Evolutionary conservation across 2,113 vertebrate species (phyloP).

Genomic region (Sitta europaea): DNA sequence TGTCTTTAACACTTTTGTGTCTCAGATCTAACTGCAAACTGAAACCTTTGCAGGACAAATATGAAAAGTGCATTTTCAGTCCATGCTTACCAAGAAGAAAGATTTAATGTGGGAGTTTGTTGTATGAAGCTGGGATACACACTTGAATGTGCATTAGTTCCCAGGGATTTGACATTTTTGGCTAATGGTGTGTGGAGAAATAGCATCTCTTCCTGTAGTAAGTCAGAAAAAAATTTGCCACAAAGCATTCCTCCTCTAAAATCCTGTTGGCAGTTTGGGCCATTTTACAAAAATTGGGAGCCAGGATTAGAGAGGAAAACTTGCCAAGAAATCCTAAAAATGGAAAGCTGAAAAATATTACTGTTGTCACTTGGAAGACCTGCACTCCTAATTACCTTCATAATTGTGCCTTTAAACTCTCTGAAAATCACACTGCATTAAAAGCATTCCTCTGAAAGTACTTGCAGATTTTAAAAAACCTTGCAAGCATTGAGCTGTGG

Average conservation of each 20-base stretch:
- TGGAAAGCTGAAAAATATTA: neutral
- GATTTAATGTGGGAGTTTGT: neutral
- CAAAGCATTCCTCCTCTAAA: neutral
- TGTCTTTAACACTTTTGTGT: neutral
- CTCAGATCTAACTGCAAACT: neutral
- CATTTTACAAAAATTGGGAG: neutral
- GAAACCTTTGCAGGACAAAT: neutral
- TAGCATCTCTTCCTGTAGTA: neutral
- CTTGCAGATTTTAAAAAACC: neutral
- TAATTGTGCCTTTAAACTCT: neutral
- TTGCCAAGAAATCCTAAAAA: neutral
- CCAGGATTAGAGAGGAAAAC: neutral
- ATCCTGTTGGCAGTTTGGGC: neutral
- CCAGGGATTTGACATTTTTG: neutral
- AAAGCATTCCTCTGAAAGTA: neutral
- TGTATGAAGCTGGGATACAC: neutral
- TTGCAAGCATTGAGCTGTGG: neutral
- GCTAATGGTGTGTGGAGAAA: neutral
- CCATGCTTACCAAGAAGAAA: neutral
- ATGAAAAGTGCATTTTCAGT: neutral
- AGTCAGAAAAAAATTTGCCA: neutral
- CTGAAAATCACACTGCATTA: neutral
- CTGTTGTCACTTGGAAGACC: neutral
- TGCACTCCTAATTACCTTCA: neutral
- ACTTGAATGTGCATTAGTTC: neutral